Base-by-base conservation (phyloP, 2,797 vertebrate species). In the Premnoplex brunnescens region DNA sequence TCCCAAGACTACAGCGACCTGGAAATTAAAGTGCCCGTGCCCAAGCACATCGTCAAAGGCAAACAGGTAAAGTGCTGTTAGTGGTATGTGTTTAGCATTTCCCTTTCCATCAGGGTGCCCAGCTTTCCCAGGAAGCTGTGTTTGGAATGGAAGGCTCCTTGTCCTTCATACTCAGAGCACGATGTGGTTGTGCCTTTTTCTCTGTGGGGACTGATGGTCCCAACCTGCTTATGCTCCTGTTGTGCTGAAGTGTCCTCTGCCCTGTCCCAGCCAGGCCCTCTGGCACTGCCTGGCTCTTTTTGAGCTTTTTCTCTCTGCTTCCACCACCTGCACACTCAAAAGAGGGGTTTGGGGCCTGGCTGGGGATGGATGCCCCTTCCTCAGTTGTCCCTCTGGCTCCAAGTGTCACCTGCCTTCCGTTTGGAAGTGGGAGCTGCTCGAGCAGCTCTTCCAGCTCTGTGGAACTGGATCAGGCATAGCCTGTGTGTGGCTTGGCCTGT, bases 1-100 rank as follows among this genome's bases (percentile, higher is more conserved):
- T 99, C 99, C 18, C 99, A 99, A 95, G 99, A 99, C 97, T 99
- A 99, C 98, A 98, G 98, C 0, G 99, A 99, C 78, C 95, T 99
- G 97, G 99, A 99, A 97, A 97, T 99, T 55, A 98, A 98, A 59
- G 99, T 99, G 69, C 98, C 98, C 0, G 99, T 99, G 68, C 98
- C 99, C 59, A 97, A 98, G 89, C 97, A 98, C 9, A 96, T 99
- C 4, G 51, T 99, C 20, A 99, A 99, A 95, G 99, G 99, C 96
- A 97, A 98, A 93, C 99, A 99, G 99, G 99, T 99, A 97, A 67
- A 97, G 20, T 32, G 44, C 14, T 14, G 9, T 8, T 20, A 5
- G 4, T 4, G 12, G 16, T 0, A 4, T 39, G 54, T 20, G 6
- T 49, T 51, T 15, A 14, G 34, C 30, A 2, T 49, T 66, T 71